Conservation (phyloP, 2,888 invertebrate genomes). For the Tillus elongatus region DNA sequence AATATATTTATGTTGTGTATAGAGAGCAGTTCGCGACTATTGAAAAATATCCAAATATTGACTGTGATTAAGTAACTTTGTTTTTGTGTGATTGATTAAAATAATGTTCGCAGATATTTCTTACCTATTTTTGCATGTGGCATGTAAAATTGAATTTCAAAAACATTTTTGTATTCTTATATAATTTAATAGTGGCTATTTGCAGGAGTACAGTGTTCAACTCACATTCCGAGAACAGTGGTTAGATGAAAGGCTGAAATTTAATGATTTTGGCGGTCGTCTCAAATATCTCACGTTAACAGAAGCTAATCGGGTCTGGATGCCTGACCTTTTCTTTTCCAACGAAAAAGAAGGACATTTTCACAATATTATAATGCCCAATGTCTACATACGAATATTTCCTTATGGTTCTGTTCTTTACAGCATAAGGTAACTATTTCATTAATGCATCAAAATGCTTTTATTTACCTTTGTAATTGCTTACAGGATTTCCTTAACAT, state of each 20-base stretch:
- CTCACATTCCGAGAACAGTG: conserved; percentile 96
- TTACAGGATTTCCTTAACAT: conserved; percentile 82
- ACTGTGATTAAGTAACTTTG: no score
- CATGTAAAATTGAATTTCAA: no score
- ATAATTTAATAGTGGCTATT: no score
- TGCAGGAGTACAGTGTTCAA: conserved; percentile 95
- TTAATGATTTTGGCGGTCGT: conserved; percentile 79
- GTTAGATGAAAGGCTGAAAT: conserved; percentile 85
- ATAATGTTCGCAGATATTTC: no score
- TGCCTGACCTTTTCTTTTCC: conserved; percentile 96
- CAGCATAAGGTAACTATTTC: conserved; percentile 68
- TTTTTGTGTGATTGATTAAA: no score
- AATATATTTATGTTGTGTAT: no score
- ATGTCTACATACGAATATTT: conserved; percentile 93
- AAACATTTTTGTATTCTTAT: no score
- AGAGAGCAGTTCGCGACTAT: no score
- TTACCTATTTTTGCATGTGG: no score
- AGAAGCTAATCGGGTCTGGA: conserved; percentile 93
- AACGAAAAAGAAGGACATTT: conserved; percentile 97
- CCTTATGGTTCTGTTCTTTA: conserved; percentile 91
- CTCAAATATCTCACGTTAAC: conserved; percentile 87
- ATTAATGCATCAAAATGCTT: not conserved
- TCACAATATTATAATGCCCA: conserved; percentile 96
- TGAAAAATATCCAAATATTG: no score
- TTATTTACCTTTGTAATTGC: conserved; percentile 14